Base-by-base conservation (phyloP, 1,140 invertebrate genomes). In the Saccostrea echinata region DNA sequence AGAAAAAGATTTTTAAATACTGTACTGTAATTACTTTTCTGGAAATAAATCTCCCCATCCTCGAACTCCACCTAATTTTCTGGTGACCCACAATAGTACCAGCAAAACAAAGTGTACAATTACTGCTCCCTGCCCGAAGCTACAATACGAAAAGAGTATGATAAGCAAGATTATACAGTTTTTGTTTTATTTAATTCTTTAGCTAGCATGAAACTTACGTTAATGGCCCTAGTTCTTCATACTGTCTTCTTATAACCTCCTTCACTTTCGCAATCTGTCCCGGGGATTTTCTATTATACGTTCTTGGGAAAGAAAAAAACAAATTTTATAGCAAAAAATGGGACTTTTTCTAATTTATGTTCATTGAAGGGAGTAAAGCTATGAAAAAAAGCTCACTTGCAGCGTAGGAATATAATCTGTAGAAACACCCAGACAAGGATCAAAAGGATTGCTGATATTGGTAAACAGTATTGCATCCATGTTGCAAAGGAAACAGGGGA, bases 1-100 rank as follows among this genome's bases (percentile, higher is more conserved):
- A n/a, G n/a, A n/a, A n/a, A n/a, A n/a, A n/a, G n/a, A n/a, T n/a
- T n/a, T n/a, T n/a, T n/a, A n/a, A n/a, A n/a, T n/a, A n/a, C n/a
- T n/a, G n/a, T n/a, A n/a, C 9, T 0, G 9, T 43, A 43, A 4
- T 43, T 88, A 93, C 92, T 85, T 86, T 88, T 83, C 87, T 27
- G 89, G 51, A 86, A 96, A 95, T 12, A 95, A 87, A 30, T 87
- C 84, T 2, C 92, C 93, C 96, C 98, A 98, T 30, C 98, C 98
- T 1, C 95, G 94, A 90, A 98, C 96, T 92, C 98, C 97, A 88
- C 97, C 97, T 0, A 98, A 98, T 68, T 97, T 96, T 68, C 98
- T 96, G 93, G 98, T 98, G 93, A 99, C 97, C 97, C 98, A 99
- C 86, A 99, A 95, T 64, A 97, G 88, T 2, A 98, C 97, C 13